Base-by-base conservation (phyloP, 1,140 invertebrate species). In the Drosophila dunni region DNA sequence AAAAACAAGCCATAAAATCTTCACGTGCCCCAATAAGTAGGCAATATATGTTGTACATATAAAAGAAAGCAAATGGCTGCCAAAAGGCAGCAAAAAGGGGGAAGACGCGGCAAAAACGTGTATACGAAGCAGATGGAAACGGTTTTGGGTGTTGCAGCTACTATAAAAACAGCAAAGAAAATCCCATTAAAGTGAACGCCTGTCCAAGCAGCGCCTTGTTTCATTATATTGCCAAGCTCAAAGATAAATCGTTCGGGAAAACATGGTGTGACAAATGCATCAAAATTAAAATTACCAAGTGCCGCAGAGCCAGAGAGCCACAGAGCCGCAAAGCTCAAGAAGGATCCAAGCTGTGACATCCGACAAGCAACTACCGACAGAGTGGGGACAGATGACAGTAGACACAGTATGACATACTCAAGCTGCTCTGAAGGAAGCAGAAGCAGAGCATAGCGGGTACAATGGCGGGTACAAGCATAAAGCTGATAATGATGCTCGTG, bases 231-330 rank as follows among this genome's bases (percentile, higher is more conserved):
- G 70, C 78, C 71, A 42, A 29, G 65, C 68, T 57, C 48, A 69
- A 77, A 88, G 79, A 86, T 86, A 86, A 86, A 86, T 88, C 76
- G 83, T 70, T 86, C 45, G 24, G 64, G 48, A 71, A 80, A 78
- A 79, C 86, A 79, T 56, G 36, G 53, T 20, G 79, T 89, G 79
- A 89, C 84, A 88, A 88, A 88, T 88, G 83, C 83, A 88, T 88
- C 84, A 89, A 89, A 88, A 88, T 88, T 80, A 83, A 86, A 88
- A 86, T 82, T 86, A 79, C 83, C 76, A 85, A 81, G 82, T 82
- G 82, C 46, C 75, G 48, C 74, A 81, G 70, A 46, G 82, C 46
- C 75, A 45, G 69, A 81, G 70, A 46, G 82, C 46, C 75, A 45
- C 74, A 81, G 70, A 46, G 44, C 9, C 46, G 20, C 24, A 63